Conservation (phyloP, 2,888 invertebrate species). For the Tanypteryx hageni region DNA sequence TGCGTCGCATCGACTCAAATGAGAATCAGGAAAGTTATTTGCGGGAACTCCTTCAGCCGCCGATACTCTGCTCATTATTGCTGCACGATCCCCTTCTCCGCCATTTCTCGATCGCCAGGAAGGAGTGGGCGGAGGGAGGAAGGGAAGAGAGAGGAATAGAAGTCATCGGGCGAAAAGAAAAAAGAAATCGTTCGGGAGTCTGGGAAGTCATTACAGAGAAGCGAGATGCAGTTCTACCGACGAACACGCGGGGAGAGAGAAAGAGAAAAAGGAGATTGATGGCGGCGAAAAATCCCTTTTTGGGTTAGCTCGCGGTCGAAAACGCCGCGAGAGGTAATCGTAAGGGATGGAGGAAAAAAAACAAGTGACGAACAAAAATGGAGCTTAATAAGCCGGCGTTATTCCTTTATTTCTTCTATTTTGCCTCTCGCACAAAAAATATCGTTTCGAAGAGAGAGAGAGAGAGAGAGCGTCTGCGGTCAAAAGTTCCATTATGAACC, state of each 20-base stretch:
- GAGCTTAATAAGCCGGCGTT: neutral
- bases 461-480: neutral
- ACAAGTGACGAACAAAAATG: neutral
- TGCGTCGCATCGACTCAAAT: too few species aligned
- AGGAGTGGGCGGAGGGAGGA: too few species aligned
- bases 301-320: neutral
- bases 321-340: slow-evolving; percentile 5
- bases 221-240: too few species aligned
- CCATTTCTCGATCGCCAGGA: too few species aligned
- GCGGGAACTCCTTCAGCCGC: too few species aligned
- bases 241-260: neutral
- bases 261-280: neutral
- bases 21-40: too few species aligned
- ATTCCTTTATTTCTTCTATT: neutral
- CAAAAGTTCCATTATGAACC: neutral
- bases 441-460: neutral
- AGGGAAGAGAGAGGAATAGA: too few species aligned
- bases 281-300: neutral
- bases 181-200: too few species aligned
- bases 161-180: too few species aligned
- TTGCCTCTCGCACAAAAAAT: neutral
- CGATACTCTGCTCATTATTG: too few species aligned
- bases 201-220: too few species aligned
- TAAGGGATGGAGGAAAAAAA: neutral
- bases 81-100: too few species aligned